A percentile compares a stretch with the other conserved stretches of the same genome.
These are phyloP conservation scores for Nettapus auritus DNA, from an alignment of 2,113 vertebrate genomes.

Conservation along the genomic window DNA sequence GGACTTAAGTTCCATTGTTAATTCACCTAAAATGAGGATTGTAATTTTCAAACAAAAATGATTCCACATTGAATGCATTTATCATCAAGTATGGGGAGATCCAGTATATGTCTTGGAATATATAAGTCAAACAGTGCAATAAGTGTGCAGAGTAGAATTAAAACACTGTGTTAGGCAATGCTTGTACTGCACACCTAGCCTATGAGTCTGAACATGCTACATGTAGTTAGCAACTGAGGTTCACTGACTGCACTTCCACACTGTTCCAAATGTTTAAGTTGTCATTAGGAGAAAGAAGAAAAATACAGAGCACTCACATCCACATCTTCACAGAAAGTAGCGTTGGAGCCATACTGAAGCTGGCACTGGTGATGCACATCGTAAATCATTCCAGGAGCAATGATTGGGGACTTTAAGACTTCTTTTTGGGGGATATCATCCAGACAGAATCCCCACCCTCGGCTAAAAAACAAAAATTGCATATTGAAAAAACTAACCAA, in stretches of 20 bases:
- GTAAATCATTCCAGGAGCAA: constrained; percentile 93
- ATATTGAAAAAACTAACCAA: background rate
- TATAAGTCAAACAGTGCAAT: background rate
- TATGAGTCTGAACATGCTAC: background rate
- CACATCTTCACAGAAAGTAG: constrained; percentile 92
- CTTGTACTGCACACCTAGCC: background rate
- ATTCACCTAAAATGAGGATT: background rate
- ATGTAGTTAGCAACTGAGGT: background rate
- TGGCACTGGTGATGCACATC: constrained; percentile 96
- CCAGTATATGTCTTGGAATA: background rate
- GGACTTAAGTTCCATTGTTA: background rate
- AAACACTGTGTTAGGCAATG: background rate
- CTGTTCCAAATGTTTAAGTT: background rate
- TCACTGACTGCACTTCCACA: background rate
- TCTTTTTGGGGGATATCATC: constrained; percentile 93
- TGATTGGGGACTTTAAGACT: constrained; percentile 85
- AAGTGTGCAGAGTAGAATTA: background rate
- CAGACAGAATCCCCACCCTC: constrained; percentile 95
- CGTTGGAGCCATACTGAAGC: constrained; percentile 94
- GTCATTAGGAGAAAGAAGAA: background rate
- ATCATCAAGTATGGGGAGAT: background rate
- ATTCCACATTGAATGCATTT: background rate
- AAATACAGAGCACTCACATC: constrained; percentile 82
- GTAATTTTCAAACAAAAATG: background rate
- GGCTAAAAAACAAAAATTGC: constrained; percentile 74